Evolutionary conservation across 2,113 vertebrate species (phyloP).

Genomic region (Proteles cristata): DNA sequence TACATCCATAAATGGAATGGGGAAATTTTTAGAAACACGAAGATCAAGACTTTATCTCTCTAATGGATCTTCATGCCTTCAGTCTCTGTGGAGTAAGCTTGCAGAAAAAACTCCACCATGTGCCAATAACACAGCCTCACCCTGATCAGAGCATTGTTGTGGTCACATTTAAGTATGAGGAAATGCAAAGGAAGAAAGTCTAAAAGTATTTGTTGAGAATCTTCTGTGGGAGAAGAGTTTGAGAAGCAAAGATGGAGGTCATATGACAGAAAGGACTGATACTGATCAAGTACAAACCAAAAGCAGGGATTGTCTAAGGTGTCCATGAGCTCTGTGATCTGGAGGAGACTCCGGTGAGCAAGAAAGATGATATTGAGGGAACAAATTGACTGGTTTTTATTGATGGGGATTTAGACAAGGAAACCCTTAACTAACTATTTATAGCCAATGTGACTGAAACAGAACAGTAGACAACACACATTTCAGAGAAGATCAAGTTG

Average conservation of each 20-base stretch:
- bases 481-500: conserved; percentile 51
- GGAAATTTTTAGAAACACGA: not conserved
- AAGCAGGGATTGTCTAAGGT: conserved; percentile 95
- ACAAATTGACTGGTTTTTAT: conserved; percentile 94
- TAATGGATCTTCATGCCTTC: not conserved
- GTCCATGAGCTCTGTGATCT: conserved; percentile 96
- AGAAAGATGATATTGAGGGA: conserved; percentile 88
- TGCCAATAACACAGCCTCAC: not conserved
- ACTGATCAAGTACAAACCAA: conserved; percentile 90
- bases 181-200: conserved; percentile 90
- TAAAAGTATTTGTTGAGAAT: conserved; percentile 96
- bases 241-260: conserved; percentile 92
- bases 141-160: conserved; percentile 92
- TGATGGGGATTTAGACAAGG: conserved; percentile 95
- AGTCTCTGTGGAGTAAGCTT: not conserved
- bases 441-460: conserved; percentile 83
- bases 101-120: not conserved
- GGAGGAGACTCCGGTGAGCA: conserved; percentile 92
- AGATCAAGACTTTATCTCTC: not conserved
- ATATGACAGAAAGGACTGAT: conserved; percentile 96
- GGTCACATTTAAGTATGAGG: conserved; percentile 93
- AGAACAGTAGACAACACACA: conserved; percentile 64
- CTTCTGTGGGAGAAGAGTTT: conserved; percentile 96
- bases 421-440: conserved; percentile 90
- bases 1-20: conserved; percentile 83